These are phyloP conservation scores for Ptychochromis oligacanthus DNA, from an alignment of 2,113 vertebrate genomes.

Conservation along the genomic window DNA sequence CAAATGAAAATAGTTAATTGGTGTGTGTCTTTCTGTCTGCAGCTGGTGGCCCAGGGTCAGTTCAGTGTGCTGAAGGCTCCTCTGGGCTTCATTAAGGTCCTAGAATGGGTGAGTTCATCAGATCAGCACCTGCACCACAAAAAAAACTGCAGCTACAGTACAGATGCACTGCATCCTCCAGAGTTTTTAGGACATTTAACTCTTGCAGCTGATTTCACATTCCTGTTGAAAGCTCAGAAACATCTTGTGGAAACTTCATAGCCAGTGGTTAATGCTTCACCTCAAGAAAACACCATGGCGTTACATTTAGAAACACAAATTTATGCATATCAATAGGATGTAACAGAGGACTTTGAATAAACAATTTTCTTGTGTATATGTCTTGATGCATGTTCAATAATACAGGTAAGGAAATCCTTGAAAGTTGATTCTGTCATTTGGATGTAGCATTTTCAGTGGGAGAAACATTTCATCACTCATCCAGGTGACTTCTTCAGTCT, in stretches of 20 bases:
- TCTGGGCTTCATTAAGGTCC: slow-evolving; percentile 77
- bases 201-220: not conserved
- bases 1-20: not conserved
- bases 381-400: too few species aligned
- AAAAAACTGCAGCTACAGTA: not conserved
- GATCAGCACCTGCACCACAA: not conserved
- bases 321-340: too few species aligned
- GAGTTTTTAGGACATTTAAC: not conserved
- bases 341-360: too few species aligned
- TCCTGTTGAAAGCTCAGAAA: too few species aligned
- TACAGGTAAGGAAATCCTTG: too few species aligned
- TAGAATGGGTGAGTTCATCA: slow-evolving; percentile 74
- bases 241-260: too few species aligned
- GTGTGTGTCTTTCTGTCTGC: not conserved
- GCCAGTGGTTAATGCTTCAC: too few species aligned
- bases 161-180: not conserved
- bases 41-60: slow-evolving; percentile 75
- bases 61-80: slow-evolving; percentile 75
- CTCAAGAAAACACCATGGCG: not conserved
- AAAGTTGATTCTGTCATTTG: too few species aligned
- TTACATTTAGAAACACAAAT: not conserved
- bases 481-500: too few species aligned
- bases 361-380: too few species aligned
- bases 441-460: too few species aligned
- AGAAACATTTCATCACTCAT: too few species aligned